These are phyloP conservation scores for Tetranychus piercei DNA, from an alignment of 2,888 invertebrate genomes.

Conservation along the genomic window DNA sequence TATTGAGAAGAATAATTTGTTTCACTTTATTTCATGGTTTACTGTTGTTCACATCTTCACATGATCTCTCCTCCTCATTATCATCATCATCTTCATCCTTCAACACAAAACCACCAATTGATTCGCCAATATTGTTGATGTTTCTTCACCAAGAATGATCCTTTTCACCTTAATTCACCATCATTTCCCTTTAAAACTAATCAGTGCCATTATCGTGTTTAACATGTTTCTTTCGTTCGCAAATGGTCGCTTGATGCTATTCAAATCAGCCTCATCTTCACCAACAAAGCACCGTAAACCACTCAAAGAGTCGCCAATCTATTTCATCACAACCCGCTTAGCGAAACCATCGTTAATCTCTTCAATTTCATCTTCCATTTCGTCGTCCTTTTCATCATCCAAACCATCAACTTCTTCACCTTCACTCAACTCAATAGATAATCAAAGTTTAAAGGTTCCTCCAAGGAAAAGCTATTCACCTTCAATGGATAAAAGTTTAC, in stretches of 20 bases:
- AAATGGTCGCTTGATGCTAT: background rate
- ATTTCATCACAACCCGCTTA: background rate
- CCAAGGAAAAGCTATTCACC: background rate
- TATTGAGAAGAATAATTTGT: too few relatives aligned
- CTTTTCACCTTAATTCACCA: background rate
- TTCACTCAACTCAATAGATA: background rate
- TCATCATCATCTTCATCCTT: too few relatives aligned
- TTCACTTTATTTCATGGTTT: too few relatives aligned
- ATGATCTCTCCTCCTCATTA: too few relatives aligned
- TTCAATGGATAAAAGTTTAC: background rate
- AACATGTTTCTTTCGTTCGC: too few relatives aligned
- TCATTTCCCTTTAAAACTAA: background rate
- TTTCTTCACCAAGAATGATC: too few relatives aligned
- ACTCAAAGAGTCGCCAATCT: background rate
- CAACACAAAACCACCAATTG: too few relatives aligned
- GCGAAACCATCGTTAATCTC: background rate
- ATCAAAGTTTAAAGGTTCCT: background rate
- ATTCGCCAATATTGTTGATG: too few relatives aligned
- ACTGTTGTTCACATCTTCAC: too few relatives aligned
- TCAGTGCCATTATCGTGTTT: background rate
- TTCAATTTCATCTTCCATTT: background rate
- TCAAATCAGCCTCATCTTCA: background rate
- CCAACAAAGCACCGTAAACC: background rate
- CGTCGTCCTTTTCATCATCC: background rate
- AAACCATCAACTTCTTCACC: background rate